Evolutionary conservation across 2,113 vertebrate genomes (phyloP).

Genomic region (Sarotherodon lohbergeri): DNA sequence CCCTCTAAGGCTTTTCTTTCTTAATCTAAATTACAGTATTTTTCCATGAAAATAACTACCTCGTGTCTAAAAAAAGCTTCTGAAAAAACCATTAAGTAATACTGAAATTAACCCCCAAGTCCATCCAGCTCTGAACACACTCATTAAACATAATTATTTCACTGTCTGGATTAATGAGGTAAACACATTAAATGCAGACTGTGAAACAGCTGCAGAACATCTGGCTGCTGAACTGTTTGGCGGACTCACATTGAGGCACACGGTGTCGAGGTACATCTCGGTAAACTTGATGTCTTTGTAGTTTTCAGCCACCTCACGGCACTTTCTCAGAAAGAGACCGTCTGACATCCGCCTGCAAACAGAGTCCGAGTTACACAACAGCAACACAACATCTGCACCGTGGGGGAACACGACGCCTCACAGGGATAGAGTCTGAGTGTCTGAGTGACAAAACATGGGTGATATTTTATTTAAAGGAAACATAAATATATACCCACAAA

Average conservation of each 20-base stretch:
- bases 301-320: conserved; percentile 91
- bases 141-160: not conserved
- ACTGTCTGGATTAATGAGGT: not conserved
- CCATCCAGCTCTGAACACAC: not conserved
- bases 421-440: not conserved
- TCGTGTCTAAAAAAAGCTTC: not conserved
- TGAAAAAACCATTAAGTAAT: not conserved
- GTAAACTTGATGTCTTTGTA: conserved; percentile 96
- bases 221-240: not conserved
- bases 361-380: not conserved
- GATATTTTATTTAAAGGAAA: not conserved
- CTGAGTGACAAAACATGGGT: not conserved
- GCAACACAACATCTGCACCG: not conserved
- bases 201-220: not conserved
- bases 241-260: conserved; percentile 88
- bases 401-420: not conserved
- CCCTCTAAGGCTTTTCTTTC: not conserved
- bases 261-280: conserved; percentile 97
- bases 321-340: conserved; percentile 91
- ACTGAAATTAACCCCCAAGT: not conserved
- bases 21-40: not conserved
- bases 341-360: conserved; percentile 91
- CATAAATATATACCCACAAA: not conserved
- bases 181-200: not conserved
- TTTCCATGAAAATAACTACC: not conserved